Base-by-base conservation (phyloP, 2,888 invertebrate genomes). In the Cantharis rufa region DNA sequence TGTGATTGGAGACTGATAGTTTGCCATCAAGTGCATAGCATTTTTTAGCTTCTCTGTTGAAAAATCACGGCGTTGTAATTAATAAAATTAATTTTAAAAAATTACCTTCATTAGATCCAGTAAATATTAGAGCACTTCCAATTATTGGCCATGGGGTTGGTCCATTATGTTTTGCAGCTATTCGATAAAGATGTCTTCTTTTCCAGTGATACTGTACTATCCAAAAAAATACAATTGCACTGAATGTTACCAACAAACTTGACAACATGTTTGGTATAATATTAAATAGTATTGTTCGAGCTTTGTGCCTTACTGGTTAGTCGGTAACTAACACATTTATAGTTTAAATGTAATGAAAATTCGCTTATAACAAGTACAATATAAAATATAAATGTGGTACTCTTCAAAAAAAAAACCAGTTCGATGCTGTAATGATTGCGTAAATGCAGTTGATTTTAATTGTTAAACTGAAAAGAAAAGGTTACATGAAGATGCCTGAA, bases 131-230 rank as follows among this genome's bases (percentile, higher is more conserved):
- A 11, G 82, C 82, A 15, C 82, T 84, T 24, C 84, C 84, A 61
- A 85, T 79, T 11, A 85, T 61, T 7, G 84, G 84, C 1, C 82
- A 71, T 1, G 82, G 79, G 21, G 81, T 76, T 3, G 84, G 84
- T 61, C 84, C 84, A 10, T 80, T 77, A 18, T 82, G 15, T 68
- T 82, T 76, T 0, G 71, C 76, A 10, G 84, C 79, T 1, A 32
- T 11, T 5, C 21, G n/a, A 3, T 61, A 70, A 16, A 70, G n/a
- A n/a, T 7, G 61, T 61, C 48, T 70, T 70, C 61, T 70, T 61
- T 61, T 61, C 61, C 70, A 70, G 2, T 16, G 18, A n/a, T 48
- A 70, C 61, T 48, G 48, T 9, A n/a, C 7, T 11, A 21, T 13
- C 18, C 70, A 61, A 10, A 18, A 5, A 32, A 13, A 32, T n/a